Evolutionary conservation across 1,140 invertebrate species (phyloP).

Genomic region (Adoxophyes honmai): DNA sequence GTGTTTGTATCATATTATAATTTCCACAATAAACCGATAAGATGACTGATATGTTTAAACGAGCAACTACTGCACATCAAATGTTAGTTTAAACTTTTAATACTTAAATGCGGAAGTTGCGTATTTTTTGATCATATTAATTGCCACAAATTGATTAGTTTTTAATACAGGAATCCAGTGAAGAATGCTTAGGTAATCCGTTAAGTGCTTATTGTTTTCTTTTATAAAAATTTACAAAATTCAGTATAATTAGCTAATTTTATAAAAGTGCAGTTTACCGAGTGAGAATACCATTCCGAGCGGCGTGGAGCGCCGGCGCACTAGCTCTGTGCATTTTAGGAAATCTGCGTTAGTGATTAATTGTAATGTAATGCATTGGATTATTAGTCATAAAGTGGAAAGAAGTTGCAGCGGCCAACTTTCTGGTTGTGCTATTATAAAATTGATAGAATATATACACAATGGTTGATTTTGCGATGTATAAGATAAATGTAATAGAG

Average conservation of each 20-base stretch:
- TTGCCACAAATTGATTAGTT: conserved; percentile 3
- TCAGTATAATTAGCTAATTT: not conserved
- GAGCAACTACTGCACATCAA: conserved; percentile 3
- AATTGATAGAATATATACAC: conserved; percentile 27
- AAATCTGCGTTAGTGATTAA: conserved; percentile 31
- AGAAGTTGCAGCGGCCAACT: conserved; percentile 55
- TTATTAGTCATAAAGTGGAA: conserved; percentile 49
- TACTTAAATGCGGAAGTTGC: conserved; percentile 5
- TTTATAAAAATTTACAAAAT: not conserved
- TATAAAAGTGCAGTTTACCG: conserved; percentile 19
- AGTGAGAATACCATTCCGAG: conserved; percentile 30
- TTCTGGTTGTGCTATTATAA: conserved; percentile 67
- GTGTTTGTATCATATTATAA: conserved; percentile 65
- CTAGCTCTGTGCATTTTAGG: conserved; percentile 40
- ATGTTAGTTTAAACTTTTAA: not conserved
- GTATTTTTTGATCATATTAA: conserved; percentile 12
- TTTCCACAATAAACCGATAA: conserved; percentile 54
- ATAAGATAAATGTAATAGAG: conserved; percentile 15
- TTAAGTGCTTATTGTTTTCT: conserved; percentile 6
- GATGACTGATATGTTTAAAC: conserved; percentile 55
- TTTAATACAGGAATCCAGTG: conserved; percentile 9
- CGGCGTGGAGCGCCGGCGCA: not conserved
- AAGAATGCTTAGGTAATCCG: conserved; percentile 9
- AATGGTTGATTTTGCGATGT: conserved; percentile 16
- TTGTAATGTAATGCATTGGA: conserved; percentile 27